These are phyloP conservation scores for Branchellion lobata DNA, from an alignment of 2,888 invertebrate genomes.

Conservation along the genomic window DNA sequence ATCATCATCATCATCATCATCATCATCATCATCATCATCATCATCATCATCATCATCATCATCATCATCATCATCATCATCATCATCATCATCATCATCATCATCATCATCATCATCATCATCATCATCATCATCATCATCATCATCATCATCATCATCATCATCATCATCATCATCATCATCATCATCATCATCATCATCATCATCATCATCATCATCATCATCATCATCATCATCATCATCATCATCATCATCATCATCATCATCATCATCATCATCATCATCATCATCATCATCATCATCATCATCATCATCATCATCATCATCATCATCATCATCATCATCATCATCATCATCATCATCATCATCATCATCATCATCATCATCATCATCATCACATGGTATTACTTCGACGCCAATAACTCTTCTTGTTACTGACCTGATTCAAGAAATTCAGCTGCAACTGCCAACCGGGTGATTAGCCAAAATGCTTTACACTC, in stretches of 20 bases:
- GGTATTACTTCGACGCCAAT: not conserved
- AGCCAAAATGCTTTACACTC: too few species aligned
- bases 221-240: slow-evolving; percentile 24
- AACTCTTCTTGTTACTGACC: not conserved
- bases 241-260: slow-evolving; percentile 8
- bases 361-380: not conserved
- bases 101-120: slow-evolving; percentile 26
- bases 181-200: not conserved
- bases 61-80: slow-evolving; percentile 18
- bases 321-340: slow-evolving; percentile 14
- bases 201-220: slow-evolving; percentile 6
- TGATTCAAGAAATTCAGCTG: not conserved
- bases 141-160: slow-evolving; percentile 15
- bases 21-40: slow-evolving; percentile 31
- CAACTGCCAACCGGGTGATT: too few species aligned
- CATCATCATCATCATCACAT: slow-evolving; percentile 21
- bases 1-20: slow-evolving; percentile 30
- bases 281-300: not conserved
- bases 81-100: slow-evolving; percentile 39
- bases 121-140: slow-evolving; percentile 23
- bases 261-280: slow-evolving; percentile 8
- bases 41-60: slow-evolving; percentile 31
- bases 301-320: slow-evolving; percentile 3
- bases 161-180: not conserved
- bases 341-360: not conserved